These are phyloP conservation scores for Burhinus bistriatus DNA, from an alignment of 2,113 vertebrate genomes.

Conservation along the genomic window DNA sequence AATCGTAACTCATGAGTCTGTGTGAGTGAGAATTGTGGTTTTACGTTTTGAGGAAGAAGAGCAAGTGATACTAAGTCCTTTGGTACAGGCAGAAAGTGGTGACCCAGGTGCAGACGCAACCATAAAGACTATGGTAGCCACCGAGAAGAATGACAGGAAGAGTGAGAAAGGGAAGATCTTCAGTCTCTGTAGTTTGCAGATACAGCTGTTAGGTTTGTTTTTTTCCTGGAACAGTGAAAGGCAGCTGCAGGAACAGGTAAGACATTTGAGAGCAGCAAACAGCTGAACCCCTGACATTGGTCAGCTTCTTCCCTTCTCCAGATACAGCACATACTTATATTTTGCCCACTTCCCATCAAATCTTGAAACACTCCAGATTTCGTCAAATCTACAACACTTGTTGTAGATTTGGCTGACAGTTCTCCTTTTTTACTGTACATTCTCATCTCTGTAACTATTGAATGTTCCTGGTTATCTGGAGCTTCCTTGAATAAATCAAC, in stretches of 20 bases:
- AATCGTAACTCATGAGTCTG: not conserved
- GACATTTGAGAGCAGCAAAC: not conserved
- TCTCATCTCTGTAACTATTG: not conserved
- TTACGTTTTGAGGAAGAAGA: not conserved
- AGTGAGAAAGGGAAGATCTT: not conserved
- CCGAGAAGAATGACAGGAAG: not conserved
- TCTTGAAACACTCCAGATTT: not conserved
- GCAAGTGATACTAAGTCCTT: not conserved
- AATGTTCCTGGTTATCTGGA: not conserved
- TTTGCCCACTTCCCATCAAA: not conserved
- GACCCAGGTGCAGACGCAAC: not conserved
- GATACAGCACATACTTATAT: not conserved
- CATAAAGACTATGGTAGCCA: not conserved
- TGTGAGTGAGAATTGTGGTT: not conserved
- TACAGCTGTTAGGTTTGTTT: not conserved
- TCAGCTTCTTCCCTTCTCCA: not conserved
- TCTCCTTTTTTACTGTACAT: not conserved
- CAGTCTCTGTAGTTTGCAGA: not conserved
- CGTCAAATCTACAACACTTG: not conserved
- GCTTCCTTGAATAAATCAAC: not conserved
- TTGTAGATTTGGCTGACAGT: not conserved
- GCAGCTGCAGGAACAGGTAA: not conserved
- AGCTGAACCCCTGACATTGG: not conserved
- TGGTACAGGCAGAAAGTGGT: not conserved
- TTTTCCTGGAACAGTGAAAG: not conserved